These are phyloP conservation scores for Xenopus borealis DNA, from an alignment of 2,113 vertebrate species.

Conservation along the genomic window DNA sequence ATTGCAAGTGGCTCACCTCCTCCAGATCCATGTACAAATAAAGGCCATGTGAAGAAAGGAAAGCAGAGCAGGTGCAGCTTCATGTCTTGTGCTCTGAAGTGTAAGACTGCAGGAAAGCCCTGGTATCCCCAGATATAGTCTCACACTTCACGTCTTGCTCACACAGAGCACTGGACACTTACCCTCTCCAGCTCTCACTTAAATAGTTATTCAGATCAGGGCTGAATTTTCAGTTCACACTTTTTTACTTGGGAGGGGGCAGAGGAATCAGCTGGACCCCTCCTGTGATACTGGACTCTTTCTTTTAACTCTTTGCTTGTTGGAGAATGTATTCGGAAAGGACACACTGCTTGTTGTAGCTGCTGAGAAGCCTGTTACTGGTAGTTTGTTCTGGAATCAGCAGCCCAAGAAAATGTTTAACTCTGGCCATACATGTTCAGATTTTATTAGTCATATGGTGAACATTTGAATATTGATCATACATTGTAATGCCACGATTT, in stretches of 20 bases:
- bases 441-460: no score
- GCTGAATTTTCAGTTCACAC: conserved; percentile 60
- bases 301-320: conserved; percentile 3
- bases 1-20: conserved; percentile 53
- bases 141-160: neutral
- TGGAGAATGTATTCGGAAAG: neutral
- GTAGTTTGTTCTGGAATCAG: conserved; percentile 3
- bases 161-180: conserved; percentile 47
- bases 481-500: no score
- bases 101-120: neutral
- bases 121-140: neutral
- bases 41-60: conserved; percentile 54
- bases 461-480: no score
- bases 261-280: conserved; percentile 16
- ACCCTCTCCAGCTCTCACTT: conserved; percentile 42
- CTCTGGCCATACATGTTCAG: no score
- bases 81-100: conserved; percentile 20
- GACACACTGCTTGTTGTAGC: no score
- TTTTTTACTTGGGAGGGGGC: conserved; percentile 52
- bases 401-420: neutral
- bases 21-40: conserved; percentile 48
- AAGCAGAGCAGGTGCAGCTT: conserved; percentile 38
- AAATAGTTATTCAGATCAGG: conserved; percentile 58
- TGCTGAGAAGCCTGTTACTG: neutral
- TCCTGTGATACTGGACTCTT: conserved; percentile 2